Base-by-base conservation (phyloP, 1,140 invertebrate genomes). In the Papilio aristodemus region DNA sequence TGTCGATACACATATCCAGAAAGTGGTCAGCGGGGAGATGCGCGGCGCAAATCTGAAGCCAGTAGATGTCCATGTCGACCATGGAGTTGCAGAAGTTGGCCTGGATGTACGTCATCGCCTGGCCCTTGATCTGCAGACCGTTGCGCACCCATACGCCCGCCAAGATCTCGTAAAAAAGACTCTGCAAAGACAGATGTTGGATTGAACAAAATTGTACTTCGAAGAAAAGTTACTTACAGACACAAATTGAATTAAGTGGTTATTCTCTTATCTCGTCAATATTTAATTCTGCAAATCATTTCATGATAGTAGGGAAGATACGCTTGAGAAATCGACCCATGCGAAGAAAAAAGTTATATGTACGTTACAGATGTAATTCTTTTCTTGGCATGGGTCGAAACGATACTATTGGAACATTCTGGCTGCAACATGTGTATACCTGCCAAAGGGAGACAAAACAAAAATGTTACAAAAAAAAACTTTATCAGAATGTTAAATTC, bases 41-140 rank as follows among this genome's bases (percentile, higher is more conserved):
- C 2, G 96, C 97, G 39, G 97, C 97, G 91, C 97, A 98, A 17
- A 99, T 94, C 94, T 98, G 97, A 67, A 98, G 87, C 58, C 99
- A 94, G 92, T 97, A 99, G 41, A 99, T 92, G 93, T 99, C 98
- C 78, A 98, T 96, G 92, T 99, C 98, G 0, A 98, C 96, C 96
- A 99, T 98, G 1, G 98, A 99, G 90, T 98, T 99, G 92, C 97
- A 99, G 92, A 99, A 99, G 92, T 99, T 98, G 70, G 97, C 98
- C 87, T 99, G 98, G 74, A 99, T 97, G 85, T 99, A 99, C 17
- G 98, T 99, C 97, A 99, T 99, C 5, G 98, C 98, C 92, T 99
- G 98, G 11, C 98, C 98, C 91, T 98, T 98, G 75, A 99, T 99
- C 93, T 99, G 98, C 0, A 99, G 92, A 0, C 98, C 98, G 92